Conservation (phyloP, 1,140 invertebrate species). For the Drosophila arizonae region DNA sequence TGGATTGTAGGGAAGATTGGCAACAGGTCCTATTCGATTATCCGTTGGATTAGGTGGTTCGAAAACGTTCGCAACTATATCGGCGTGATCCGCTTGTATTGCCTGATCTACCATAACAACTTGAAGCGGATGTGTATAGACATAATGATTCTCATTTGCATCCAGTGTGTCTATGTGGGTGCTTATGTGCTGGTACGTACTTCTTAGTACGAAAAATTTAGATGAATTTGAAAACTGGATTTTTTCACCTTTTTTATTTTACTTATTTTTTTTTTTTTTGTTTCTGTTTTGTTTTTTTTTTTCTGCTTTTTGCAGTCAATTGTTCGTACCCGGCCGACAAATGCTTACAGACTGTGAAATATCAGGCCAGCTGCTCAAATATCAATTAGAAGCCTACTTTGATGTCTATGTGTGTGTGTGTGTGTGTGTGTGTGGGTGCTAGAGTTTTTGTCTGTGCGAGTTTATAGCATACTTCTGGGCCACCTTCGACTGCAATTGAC, state of each 20-base stretch:
- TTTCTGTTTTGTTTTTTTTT: too few relatives aligned
- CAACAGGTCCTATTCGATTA: background rate
- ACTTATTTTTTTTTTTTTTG: too few relatives aligned
- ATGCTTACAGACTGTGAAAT: too few relatives aligned
- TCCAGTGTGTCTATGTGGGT: constrained; percentile 1
- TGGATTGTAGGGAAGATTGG: background rate
- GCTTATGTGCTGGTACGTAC: background rate
- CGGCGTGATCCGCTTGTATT: background rate
- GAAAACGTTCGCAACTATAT: too few relatives aligned
- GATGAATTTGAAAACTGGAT: background rate
- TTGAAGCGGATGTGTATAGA: background rate
- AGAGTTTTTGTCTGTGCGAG: constrained; percentile 3
- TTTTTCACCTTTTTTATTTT: background rate
- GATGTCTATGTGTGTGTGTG: background rate
- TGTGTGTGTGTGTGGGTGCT: background rate
- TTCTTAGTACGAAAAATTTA: background rate
- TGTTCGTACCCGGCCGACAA: too few relatives aligned
- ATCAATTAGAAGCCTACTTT: constrained; percentile 28
- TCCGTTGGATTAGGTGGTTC: too few relatives aligned
- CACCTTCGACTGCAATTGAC: constrained; percentile 68
- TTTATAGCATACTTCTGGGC: constrained; percentile 48
- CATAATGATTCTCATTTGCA: background rate
- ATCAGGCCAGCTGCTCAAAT: constrained; percentile 8
- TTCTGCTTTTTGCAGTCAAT: background rate
- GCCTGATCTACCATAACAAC: background rate